These are phyloP conservation scores for Probaryconus sp. DNA, from an alignment of 1,140 invertebrate genomes.

Conservation along the genomic window DNA sequence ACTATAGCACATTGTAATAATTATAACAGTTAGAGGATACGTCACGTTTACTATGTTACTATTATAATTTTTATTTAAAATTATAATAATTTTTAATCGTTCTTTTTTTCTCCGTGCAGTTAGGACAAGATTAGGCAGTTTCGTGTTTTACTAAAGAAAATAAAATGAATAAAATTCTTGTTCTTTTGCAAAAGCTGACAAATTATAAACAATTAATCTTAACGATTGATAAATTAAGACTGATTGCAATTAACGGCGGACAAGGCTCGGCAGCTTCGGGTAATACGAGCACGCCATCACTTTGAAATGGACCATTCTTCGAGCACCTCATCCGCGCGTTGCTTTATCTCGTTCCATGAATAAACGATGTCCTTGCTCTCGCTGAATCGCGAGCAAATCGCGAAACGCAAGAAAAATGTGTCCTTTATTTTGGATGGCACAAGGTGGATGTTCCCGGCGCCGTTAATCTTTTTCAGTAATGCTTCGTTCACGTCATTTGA, in stretches of 20 bases:
- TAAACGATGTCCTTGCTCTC: conserved; percentile 89
- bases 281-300: conserved; percentile 77
- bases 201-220: no score
- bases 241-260: conserved; percentile 74
- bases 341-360: conserved; percentile 91
- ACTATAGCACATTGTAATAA: no score
- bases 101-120: no score
- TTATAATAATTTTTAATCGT: no score
- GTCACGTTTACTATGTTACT: no score
- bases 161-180: no score
- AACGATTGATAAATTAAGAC: conserved; percentile 63
- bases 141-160: no score
- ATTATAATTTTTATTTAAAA: no score
- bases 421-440: conserved; percentile 93
- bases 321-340: conserved; percentile 83
- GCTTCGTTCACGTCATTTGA: conserved; percentile 90
- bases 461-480: conserved; percentile 92
- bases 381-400: conserved; percentile 92
- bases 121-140: no score
- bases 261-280: conserved; percentile 69
- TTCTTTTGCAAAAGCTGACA: no score
- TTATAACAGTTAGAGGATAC: no score
- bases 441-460: conserved; percentile 94
- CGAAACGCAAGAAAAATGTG: conserved; percentile 92
- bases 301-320: conserved; percentile 76